Evolutionary conservation across 2,888 invertebrate species (phyloP), one percentile per base, ranked within the genome.

Genomic region (Brachylomia viminalis): DNA sequence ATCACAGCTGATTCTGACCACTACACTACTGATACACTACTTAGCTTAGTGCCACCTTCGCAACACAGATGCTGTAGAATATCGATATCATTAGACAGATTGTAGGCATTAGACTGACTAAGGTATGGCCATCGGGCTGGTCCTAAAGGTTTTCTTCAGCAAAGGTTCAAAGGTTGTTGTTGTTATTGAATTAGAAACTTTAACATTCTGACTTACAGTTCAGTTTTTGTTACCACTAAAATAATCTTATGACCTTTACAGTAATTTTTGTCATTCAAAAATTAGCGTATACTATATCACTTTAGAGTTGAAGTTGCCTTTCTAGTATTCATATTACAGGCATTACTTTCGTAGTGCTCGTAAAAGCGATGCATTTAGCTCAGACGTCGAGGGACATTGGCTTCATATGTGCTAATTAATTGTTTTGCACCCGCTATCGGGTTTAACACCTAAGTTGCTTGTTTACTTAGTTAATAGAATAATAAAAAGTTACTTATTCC

Each of bases 401-500:
- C 83, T 72, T 72, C 71, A 82, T 71, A 77, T n/a, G 61, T 54
- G 68, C 71, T 83, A 83, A 83, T 83, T 83, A 83, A 83, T 85
- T 74, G 85, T 68, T 80, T 70, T 73, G 81, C 83, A 76, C 67
- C 75, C 13, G 62, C 72, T 83, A 76, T 84, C 81, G 67, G 68
- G 64, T 83, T 75, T 71, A 75, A 72, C 83, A 83, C 84, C 84
- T 80, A 68, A 49, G 70, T 42, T 52, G 85, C 62, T 73, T 73
- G 75, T 84, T 80, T 73, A 71, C 85, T 73, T 84, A 84, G 84
- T 80, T 80, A 83, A 84, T 61, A 73, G 70, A 82, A 81, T 65
- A 56, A 62, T 67, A 74, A 67, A 58, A 8, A 47, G 30, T 54
- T 67, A 23, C 27, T n/a, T 49, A 38, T 54, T 23, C n/a, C 15